Conservation (phyloP, 2,797 vertebrate genomes). For the Falco rusticolus region DNA sequence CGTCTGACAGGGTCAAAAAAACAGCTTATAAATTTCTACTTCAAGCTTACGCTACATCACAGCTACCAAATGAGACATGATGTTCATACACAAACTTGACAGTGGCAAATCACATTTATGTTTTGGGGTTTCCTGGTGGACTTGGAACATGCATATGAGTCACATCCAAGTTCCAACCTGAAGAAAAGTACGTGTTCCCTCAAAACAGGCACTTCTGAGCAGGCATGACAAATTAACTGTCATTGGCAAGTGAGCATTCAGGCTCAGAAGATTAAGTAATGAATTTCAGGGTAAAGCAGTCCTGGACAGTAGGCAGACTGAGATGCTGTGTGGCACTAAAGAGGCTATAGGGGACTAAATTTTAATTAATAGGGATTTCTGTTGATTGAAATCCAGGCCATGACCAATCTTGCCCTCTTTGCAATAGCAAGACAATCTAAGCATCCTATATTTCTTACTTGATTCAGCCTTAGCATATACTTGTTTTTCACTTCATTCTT, state of each 20-base stretch:
- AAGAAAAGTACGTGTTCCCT: not conserved
- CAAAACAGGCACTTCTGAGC: not conserved
- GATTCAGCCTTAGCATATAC: not conserved
- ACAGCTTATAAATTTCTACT: not conserved
- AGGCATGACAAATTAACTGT: not conserved
- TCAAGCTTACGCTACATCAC: not conserved
- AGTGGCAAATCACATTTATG: not conserved
- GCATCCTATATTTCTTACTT: not conserved
- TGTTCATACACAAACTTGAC: not conserved
- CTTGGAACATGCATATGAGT: not conserved
- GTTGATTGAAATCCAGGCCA: not conserved
- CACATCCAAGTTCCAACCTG: not conserved
- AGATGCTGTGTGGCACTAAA: not conserved
- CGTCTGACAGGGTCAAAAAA: slow-evolving; percentile 13
- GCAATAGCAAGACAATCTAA: not conserved
- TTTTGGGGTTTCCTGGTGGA: not conserved
- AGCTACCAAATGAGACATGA: not conserved
- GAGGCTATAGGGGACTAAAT: not conserved
- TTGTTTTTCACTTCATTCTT: not conserved
- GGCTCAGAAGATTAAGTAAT: not conserved
- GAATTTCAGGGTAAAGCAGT: not conserved
- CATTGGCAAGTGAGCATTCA: not conserved
- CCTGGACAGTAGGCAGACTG: not conserved
- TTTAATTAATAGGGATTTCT: not conserved
- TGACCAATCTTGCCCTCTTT: not conserved